phyloP scores from a whole-genome alignment of 2,113 vertebrate species.

The Microtus ochrogaster region DNA sequence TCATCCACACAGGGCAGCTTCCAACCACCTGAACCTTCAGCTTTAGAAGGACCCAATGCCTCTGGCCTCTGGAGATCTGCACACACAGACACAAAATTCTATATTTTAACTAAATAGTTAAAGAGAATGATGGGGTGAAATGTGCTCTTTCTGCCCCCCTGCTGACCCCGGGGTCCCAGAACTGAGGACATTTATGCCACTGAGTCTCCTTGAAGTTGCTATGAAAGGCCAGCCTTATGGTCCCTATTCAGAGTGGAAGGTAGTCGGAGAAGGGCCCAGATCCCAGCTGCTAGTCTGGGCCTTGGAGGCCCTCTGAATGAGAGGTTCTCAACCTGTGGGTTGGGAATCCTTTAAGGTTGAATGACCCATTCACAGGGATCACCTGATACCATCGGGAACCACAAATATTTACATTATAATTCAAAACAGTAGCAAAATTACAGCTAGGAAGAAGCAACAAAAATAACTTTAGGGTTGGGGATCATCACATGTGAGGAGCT shows the following conservation, averaged over 20 bases:
- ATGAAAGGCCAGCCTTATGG: too few relatives aligned
- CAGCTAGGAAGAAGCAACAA: not conserved
- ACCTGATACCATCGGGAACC: not conserved
- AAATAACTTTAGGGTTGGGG: not conserved
- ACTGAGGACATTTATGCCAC: not conserved
- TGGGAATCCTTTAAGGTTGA: fast-evolving
- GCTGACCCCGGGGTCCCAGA: not conserved
- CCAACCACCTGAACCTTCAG: not conserved
- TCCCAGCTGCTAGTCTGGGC: too few relatives aligned
- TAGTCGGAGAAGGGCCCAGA: not conserved
- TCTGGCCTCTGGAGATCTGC: not conserved
- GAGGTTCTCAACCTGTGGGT: not conserved
- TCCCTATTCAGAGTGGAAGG: not conserved
- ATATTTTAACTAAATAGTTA: not conserved
- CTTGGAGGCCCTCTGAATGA: not conserved
- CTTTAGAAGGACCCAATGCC: not conserved
- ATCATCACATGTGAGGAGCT: not conserved
- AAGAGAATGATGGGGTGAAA: not conserved
- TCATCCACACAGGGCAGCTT: not conserved
- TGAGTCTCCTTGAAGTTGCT: not conserved
- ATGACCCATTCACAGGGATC: too few relatives aligned
- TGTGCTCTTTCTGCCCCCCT: not conserved
- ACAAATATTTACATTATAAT: too few relatives aligned
- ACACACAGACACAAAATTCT: not conserved
- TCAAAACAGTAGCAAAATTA: not conserved